phyloP scores from a whole-genome alignment of 2,888 invertebrate genomes.

The Meganola albula region DNA sequence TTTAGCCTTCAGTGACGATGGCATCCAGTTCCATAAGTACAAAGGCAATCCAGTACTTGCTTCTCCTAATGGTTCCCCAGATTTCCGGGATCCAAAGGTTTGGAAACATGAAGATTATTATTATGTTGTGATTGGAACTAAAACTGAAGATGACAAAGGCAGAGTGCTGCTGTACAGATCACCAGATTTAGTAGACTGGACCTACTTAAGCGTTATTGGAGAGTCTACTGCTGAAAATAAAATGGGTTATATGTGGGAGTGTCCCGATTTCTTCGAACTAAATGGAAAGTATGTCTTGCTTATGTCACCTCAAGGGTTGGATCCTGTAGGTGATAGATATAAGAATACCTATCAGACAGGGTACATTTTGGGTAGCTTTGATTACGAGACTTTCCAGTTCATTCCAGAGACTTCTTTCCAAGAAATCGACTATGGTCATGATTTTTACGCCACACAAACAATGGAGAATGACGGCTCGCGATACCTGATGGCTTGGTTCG shows the following conservation, averaged over 20 bases:
- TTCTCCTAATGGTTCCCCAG: constrained; percentile 50
- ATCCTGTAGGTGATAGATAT: constrained; percentile 56
- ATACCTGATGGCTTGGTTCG: constrained; percentile 61
- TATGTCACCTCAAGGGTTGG: constrained; percentile 65
- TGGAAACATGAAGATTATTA: constrained; percentile 60
- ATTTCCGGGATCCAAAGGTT: constrained; percentile 72
- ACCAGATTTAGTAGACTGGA: constrained; percentile 54
- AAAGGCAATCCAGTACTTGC: constrained; percentile 60
- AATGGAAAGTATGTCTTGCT: constrained; percentile 60
- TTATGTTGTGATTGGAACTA: constrained; percentile 65
- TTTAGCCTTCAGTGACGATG: constrained; percentile 59
- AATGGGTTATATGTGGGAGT: constrained; percentile 73
- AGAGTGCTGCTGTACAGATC: constrained; percentile 63
- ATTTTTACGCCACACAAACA: constrained; percentile 69
- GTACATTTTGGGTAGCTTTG: constrained; percentile 63
- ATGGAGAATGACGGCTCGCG: constrained; percentile 51
- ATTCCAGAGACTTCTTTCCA: constrained; percentile 52
- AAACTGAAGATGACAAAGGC: constrained; percentile 49
- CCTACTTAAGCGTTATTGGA: constrained; percentile 51
- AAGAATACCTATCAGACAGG: constrained; percentile 60
- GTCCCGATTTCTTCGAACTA: constrained; percentile 71
- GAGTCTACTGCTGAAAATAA: constrained; percentile 47
- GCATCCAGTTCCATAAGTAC: constrained; percentile 57
- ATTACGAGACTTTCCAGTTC: constrained; percentile 59
- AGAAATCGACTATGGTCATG: constrained; percentile 67